phyloP scores from a whole-genome alignment of 2,113 vertebrate species.

The Calidris pygmaea region DNA sequence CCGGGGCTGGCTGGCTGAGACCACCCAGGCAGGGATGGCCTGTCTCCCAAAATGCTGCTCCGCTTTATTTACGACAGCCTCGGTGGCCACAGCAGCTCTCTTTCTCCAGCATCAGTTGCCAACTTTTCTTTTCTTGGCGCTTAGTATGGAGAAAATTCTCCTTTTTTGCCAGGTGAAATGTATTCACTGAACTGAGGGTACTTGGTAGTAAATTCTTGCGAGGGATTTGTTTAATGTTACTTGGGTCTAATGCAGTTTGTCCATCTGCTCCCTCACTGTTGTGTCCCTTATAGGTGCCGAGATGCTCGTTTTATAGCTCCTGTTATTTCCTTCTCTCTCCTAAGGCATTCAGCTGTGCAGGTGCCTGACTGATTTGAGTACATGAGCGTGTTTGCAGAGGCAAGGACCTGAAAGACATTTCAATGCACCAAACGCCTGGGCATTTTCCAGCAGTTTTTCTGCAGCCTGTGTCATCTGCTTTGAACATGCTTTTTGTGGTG shows the following conservation, averaged over 20 bases:
- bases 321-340: neutral
- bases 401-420: neutral
- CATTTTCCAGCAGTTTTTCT: neutral
- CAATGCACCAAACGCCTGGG: neutral
- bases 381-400: neutral
- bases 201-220: neutral
- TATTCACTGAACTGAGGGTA: neutral
- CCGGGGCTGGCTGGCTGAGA: neutral
- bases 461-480: neutral
- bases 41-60: neutral
- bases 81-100: neutral
- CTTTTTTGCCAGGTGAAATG: slow-evolving; percentile 1
- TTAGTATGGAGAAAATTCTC: neutral
- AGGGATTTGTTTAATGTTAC: neutral
- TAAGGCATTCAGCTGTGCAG: neutral
- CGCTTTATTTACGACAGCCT: neutral
- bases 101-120: neutral
- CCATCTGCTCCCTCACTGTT: neutral
- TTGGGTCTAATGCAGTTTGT: neutral
- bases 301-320: neutral
- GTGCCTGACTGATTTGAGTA: neutral
- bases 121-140: neutral
- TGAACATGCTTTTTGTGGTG: neutral
- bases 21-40: slow-evolving; percentile 35
- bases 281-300: neutral